Evolutionary conservation across 2,888 invertebrate species (phyloP).

Genomic region (Boloria selene): DNA sequence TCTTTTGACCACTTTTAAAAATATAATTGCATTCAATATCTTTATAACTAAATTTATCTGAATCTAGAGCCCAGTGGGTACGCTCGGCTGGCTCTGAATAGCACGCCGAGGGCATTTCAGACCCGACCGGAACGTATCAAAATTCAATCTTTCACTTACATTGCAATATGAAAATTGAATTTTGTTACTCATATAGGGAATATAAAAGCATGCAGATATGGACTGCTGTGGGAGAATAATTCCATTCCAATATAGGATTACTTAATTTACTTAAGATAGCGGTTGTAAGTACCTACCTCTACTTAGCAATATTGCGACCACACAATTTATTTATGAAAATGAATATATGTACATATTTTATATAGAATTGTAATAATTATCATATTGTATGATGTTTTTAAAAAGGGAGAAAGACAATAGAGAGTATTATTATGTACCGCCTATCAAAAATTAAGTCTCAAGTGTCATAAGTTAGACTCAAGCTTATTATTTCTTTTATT

Average conservation of each 20-base stretch:
- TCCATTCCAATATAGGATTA: slow-evolving; percentile 23
- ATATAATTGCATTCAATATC: slow-evolving; percentile 35
- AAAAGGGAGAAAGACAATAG: no score
- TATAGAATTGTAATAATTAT: no score
- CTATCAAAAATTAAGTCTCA: no score
- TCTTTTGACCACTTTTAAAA: slow-evolving; percentile 27
- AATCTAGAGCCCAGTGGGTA: slow-evolving; percentile 38
- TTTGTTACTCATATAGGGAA: slow-evolving; percentile 43
- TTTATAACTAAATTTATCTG: slow-evolving; percentile 40
- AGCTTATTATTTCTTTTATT: no score
- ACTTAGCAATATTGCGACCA: background rate
- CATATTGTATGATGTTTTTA: no score
- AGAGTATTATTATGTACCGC: no score
- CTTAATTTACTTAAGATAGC: slow-evolving; percentile 7
- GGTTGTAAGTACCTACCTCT: background rate
- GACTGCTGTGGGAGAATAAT: slow-evolving; percentile 19
- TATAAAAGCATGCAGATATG: slow-evolving; percentile 15
- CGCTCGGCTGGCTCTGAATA: slow-evolving; percentile 64
- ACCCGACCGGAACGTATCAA: slow-evolving; percentile 57
- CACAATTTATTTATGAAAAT: background rate
- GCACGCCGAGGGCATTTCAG: slow-evolving; percentile 45
- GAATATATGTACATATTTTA: background rate
- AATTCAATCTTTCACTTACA: slow-evolving; percentile 70
- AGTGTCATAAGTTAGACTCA: no score
- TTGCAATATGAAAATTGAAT: slow-evolving; percentile 73